Percentiles rank a stretch among this genome's conserved stretches.
Conservation (phyloP, 2,888 invertebrate genomes). For the Melieria omissa region DNA sequence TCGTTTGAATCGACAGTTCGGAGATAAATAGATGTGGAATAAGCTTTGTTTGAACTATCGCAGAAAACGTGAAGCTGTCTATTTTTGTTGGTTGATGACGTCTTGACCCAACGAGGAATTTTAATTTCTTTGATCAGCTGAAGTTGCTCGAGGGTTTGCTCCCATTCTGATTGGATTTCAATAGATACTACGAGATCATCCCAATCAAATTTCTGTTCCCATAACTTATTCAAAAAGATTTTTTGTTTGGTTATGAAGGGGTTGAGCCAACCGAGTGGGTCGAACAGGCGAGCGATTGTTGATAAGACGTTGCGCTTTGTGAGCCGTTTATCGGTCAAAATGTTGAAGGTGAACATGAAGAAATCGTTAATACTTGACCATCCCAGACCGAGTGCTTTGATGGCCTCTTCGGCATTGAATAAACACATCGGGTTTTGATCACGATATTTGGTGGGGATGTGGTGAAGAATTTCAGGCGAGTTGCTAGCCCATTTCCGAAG, state of each 20-base stretch:
- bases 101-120: constrained; percentile 20
- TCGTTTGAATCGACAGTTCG: constrained; percentile 19
- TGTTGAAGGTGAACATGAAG: not conserved
- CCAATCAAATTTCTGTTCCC: not conserved
- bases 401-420: constrained; percentile 6
- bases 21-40: constrained; percentile 22
- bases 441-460: constrained; percentile 4
- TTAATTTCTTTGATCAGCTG: constrained; percentile 22
- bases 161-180: not conserved
- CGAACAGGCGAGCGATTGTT: constrained; percentile 19
- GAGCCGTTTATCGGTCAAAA: not conserved
- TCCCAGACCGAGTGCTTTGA: not conserved
- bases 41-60: constrained; percentile 24
- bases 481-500: constrained; percentile 6
- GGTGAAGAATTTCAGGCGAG: not conserved
- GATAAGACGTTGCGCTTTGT: constrained; percentile 19
- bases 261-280: constrained; percentile 15
- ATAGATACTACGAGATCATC: constrained; percentile 14
- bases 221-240: no score
- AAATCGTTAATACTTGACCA: constrained; percentile 10
- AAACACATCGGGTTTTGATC: constrained; percentile 11
- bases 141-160: constrained; percentile 14
- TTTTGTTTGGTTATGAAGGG: constrained; percentile 1
- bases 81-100: constrained; percentile 5
- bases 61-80: constrained; percentile 22